A percentile compares a stretch with the other conserved stretches of the same genome.
Conservation (phyloP, 2,797 vertebrate genomes). For the Coregonus sp. region DNA sequence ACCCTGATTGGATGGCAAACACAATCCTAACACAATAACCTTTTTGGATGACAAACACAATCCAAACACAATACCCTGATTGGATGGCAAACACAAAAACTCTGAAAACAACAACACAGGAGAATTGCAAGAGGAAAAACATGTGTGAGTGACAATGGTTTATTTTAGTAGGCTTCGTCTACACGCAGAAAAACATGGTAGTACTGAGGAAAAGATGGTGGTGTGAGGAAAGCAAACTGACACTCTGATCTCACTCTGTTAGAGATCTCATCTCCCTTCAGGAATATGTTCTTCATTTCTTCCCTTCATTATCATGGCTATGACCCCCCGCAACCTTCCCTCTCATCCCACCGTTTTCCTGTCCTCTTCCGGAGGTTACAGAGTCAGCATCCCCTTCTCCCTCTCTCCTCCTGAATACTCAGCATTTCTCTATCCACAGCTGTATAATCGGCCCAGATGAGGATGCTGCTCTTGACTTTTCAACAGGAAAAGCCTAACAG, state of each 20-base stretch:
- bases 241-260: conserved; percentile 27
- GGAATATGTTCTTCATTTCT: no score
- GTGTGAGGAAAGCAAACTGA: neutral
- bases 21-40: no score
- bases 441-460: conserved; percentile 72
- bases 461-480: conserved; percentile 73
- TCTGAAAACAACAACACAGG: no score
- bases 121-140: no score
- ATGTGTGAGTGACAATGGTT: no score
- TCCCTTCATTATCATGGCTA: conserved; percentile 44
- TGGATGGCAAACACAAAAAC: no score
- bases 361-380: conserved; percentile 72
- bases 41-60: no score
- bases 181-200: neutral
- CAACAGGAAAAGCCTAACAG: conserved; percentile 70
- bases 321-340: conserved; percentile 45
- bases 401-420: conserved; percentile 70
- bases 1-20: no score
- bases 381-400: conserved; percentile 77
- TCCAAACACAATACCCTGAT: no score
- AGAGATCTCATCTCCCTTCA: conserved; percentile 47
- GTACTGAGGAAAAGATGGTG: conserved; percentile 15
- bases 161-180: no score
- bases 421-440: conserved; percentile 76
- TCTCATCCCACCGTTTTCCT: conserved; percentile 46